Evolutionary conservation across 2,113 vertebrate species (phyloP).

Genomic region (Oncorhynchus kisutch): DNA sequence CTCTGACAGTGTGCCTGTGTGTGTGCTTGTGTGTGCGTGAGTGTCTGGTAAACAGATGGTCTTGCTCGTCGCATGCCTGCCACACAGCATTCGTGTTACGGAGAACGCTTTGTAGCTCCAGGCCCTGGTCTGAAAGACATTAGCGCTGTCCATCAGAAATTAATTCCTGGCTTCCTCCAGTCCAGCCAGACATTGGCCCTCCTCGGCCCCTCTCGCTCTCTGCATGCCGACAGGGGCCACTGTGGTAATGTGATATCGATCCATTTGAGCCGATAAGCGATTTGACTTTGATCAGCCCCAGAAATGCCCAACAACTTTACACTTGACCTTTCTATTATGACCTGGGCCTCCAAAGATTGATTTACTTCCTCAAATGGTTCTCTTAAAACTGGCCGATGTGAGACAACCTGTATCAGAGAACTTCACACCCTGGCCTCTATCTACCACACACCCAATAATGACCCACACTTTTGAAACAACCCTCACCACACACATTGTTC

Average conservation of each 20-base stretch:
- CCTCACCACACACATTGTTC: not conserved
- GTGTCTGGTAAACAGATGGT: constrained; percentile 76
- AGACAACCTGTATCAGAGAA: not conserved
- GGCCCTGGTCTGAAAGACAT: constrained; percentile 71
- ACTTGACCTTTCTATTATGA: constrained; percentile 64
- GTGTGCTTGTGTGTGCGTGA: constrained; percentile 25
- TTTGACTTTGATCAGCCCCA: constrained; percentile 58
- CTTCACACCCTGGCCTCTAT: constrained; percentile 8
- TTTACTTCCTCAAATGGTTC: constrained; percentile 50
- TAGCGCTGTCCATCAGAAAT: constrained; percentile 70
- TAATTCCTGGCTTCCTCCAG: constrained; percentile 66
- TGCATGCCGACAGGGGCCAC: constrained; percentile 63
- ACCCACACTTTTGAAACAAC: not conserved
- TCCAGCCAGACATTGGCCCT: constrained; percentile 48
- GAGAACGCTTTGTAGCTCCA: constrained; percentile 62
- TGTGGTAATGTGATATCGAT: constrained; percentile 60
- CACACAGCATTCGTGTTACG: constrained; percentile 54
- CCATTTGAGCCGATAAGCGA: constrained; percentile 58
- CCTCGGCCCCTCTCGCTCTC: constrained; percentile 35
- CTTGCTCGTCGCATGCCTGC: constrained; percentile 59
- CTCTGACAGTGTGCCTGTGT: constrained; percentile 36
- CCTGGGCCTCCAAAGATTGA: constrained; percentile 34
- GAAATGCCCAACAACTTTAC: constrained; percentile 57
- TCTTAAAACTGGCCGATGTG: constrained; percentile 30
- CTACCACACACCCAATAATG: constrained; percentile 1